Percentiles rank a stretch among this genome's conserved stretches.
Evolutionary conservation across 2,113 vertebrate species (phyloP).

Genomic region (Thalassarche chlororhynchos): DNA sequence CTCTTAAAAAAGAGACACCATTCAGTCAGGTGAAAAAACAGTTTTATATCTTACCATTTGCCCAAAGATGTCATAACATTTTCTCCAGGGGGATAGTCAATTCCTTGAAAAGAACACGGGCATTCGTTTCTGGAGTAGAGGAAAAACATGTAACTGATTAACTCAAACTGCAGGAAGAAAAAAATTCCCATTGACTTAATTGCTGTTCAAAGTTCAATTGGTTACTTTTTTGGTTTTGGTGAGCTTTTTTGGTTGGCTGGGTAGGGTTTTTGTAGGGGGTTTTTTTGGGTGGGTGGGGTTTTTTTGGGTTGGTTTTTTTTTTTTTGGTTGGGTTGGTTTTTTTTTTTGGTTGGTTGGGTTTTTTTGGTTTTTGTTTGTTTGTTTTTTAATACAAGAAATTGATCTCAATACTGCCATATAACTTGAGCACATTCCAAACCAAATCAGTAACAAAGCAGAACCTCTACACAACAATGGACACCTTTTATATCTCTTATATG

Average conservation of each 20-base stretch:
- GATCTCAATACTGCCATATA: neutral
- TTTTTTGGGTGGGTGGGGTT: rapidly evolving
- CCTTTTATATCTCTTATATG: neutral
- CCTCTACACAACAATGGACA: neutral
- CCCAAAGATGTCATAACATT: conserved; percentile 89
- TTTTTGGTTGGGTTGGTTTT: no score
- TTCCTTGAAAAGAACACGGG: conserved; percentile 90
- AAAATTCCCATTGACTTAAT: neutral
- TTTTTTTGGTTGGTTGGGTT: no score
- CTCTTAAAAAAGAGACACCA: neutral
- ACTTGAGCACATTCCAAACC: rapidly evolving
- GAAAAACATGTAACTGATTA: neutral
- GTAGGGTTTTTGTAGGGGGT: neutral
- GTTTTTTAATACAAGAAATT: neutral
- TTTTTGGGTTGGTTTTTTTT: neutral
- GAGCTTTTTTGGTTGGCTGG: rapidly evolving
- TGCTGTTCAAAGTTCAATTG: neutral
- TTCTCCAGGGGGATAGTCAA: conserved; percentile 90
- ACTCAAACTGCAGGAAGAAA: neutral
- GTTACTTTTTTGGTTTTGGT: neutral
- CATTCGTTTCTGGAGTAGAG: conserved; percentile 85
- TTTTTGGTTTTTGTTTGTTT: no score
- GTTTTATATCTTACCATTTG: conserved; percentile 85
- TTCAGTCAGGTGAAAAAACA: neutral
- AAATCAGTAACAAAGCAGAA: neutral